A percentile compares a stretch with the other conserved stretches of the same genome.
Evolutionary conservation across 2,113 vertebrate genomes (phyloP).

Genomic region (Trichomycterus rosablanca): DNA sequence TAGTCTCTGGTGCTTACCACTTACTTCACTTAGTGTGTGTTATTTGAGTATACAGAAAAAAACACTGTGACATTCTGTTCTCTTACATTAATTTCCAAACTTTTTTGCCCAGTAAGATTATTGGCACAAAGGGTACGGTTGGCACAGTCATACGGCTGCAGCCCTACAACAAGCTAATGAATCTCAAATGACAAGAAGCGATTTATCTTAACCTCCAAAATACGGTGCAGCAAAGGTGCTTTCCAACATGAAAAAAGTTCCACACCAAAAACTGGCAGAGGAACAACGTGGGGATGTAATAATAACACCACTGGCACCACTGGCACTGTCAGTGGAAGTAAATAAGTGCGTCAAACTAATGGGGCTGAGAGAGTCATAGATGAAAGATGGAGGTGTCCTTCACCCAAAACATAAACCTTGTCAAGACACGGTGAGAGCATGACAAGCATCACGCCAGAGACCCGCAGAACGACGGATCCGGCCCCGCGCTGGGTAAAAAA

Average conservation of each 20-base stretch:
- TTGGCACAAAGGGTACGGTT: too few relatives aligned
- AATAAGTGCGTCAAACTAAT: not conserved
- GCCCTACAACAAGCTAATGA: not conserved
- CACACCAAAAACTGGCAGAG: not conserved
- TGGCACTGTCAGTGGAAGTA: not conserved
- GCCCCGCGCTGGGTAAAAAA: too few relatives aligned
- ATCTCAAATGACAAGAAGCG: not conserved
- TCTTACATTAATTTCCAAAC: too few relatives aligned
- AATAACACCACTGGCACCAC: not conserved
- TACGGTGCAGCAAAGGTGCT: not conserved
- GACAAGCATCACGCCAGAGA: too few relatives aligned
- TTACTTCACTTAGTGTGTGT: too few relatives aligned
- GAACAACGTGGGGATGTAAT: not conserved
- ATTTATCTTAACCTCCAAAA: not conserved
- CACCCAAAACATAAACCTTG: not conserved
- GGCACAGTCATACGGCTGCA: too few relatives aligned
- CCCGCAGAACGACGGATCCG: too few relatives aligned
- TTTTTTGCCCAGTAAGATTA: too few relatives aligned
- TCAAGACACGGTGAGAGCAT: too few relatives aligned
- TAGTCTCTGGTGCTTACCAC: too few relatives aligned
- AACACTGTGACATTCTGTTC: too few relatives aligned
- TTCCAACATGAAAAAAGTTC: not conserved
- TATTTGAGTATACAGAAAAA: too few relatives aligned
- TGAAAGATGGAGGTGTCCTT: slow-evolving; percentile 6
- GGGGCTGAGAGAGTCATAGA: not conserved